A percentile compares a stretch with the other conserved stretches of the same genome.
These are phyloP conservation scores for Sinelater perroti DNA, from an alignment of 2,888 invertebrate species.

Conservation along the genomic window DNA sequence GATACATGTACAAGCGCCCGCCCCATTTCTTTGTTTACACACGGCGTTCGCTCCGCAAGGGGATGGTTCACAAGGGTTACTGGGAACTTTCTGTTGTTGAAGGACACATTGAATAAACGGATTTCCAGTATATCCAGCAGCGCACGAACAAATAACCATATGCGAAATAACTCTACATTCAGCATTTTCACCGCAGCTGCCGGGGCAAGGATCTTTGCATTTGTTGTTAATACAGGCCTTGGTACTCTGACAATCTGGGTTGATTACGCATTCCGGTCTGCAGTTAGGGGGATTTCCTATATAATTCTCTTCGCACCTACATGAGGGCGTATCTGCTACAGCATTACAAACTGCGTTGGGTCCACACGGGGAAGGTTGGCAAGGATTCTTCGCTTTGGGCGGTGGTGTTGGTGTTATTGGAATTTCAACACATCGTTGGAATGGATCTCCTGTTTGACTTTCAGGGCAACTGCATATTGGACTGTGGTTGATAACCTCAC, in stretches of 20 bases:
- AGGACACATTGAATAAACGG: slow-evolving; percentile 81
- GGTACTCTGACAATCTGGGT: slow-evolving; percentile 80
- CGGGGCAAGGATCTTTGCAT: slow-evolving; percentile 84
- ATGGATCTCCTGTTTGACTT: slow-evolving; percentile 79
- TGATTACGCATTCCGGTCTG: slow-evolving; percentile 83
- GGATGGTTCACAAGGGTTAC: slow-evolving; percentile 84
- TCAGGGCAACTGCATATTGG: slow-evolving; percentile 66
- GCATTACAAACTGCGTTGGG: slow-evolving; percentile 79
- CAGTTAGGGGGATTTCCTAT: slow-evolving; percentile 84
- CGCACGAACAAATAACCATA: slow-evolving; percentile 83
- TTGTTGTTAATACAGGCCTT: slow-evolving; percentile 83
- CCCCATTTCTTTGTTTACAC: slow-evolving; percentile 79
- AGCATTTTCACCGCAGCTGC: slow-evolving; percentile 81
- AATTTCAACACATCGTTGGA: slow-evolving; percentile 75
- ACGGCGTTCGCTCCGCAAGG: slow-evolving; percentile 88
- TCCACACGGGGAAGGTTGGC: slow-evolving; percentile 83
- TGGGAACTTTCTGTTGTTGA: slow-evolving; percentile 64
- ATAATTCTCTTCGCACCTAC: slow-evolving; percentile 80
- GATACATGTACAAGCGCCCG: slow-evolving; percentile 82
- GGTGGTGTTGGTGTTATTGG: slow-evolving; percentile 57
- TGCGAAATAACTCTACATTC: slow-evolving; percentile 83
- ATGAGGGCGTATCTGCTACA: slow-evolving; percentile 73
- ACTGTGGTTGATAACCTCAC: slow-evolving; percentile 65
- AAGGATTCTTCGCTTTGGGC: slow-evolving; percentile 66
- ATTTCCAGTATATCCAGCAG: slow-evolving; percentile 79